phyloP scores from a whole-genome alignment of 1,140 invertebrate genomes.

The Psix sp. region DNA sequence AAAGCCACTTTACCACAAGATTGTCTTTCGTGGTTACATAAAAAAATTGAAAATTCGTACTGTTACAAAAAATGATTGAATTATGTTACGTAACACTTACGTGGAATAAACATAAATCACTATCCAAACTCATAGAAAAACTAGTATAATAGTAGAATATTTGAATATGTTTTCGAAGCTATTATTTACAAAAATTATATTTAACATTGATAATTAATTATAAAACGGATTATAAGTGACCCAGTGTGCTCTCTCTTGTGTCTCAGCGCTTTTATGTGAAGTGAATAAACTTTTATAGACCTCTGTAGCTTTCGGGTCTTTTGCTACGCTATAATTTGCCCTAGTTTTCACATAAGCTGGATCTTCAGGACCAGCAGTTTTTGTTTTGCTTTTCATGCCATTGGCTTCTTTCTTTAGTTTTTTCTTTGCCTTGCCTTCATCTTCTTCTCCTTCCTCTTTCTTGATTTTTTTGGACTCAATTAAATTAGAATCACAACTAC shows the following conservation, averaged over 20 bases:
- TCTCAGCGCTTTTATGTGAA: slow-evolving; percentile 88
- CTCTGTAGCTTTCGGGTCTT: slow-evolving; percentile 92
- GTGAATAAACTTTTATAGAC: slow-evolving; percentile 98
- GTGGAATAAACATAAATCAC: too few relatives aligned
- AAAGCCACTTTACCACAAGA: too few relatives aligned
- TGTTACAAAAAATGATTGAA: neutral
- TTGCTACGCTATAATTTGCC: slow-evolving; percentile 89
- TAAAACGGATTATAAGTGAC: slow-evolving; percentile 98
- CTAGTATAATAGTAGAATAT: too few relatives aligned
- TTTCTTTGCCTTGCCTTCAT: slow-evolving; percentile 25
- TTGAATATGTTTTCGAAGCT: too few relatives aligned
- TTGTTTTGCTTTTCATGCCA: slow-evolving; percentile 81
- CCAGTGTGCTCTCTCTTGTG: slow-evolving; percentile 95
- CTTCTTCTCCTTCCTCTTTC: slow-evolving; percentile 55
- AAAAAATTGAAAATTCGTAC: too few relatives aligned
- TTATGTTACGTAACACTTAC: neutral
- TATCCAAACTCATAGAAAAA: too few relatives aligned
- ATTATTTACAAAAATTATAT: neutral
- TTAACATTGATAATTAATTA: slow-evolving; percentile 80
- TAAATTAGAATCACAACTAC: slow-evolving; percentile 68
- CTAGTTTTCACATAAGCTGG: slow-evolving; percentile 87
- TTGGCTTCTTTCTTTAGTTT: slow-evolving; percentile 83
- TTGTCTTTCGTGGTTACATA: too few relatives aligned
- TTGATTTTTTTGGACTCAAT: slow-evolving; percentile 76
- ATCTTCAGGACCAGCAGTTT: slow-evolving; percentile 71